Evolutionary conservation across 2,797 vertebrate genomes (phyloP).

Genomic region (Acanthis flammea): DNA sequence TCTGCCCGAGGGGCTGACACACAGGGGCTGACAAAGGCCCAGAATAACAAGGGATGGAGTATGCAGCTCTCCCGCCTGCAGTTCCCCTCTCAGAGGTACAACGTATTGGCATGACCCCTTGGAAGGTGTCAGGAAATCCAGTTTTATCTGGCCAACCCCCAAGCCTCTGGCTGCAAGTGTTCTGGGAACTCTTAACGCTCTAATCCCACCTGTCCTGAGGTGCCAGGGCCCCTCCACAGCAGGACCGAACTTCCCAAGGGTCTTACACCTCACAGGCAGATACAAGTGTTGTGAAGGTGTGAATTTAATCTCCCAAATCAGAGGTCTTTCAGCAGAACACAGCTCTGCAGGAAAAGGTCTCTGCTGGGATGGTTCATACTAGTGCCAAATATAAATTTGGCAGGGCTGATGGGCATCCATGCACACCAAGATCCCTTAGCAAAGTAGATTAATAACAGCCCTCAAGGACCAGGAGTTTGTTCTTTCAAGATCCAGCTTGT

Average conservation of each 20-base stretch:
- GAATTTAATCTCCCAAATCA: background rate
- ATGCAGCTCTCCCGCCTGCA: background rate
- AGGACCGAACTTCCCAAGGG: rapidly evolving
- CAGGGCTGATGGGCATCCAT: rapidly evolving
- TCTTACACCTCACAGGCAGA: background rate
- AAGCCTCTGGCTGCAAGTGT: background rate
- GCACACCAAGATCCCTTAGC: rapidly evolving
- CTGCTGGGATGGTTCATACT: background rate
- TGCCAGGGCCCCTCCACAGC: background rate
- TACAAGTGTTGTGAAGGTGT: background rate
- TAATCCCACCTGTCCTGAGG: background rate
- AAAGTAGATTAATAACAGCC: background rate
- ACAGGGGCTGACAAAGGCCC: background rate
- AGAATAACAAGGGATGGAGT: background rate
- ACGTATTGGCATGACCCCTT: background rate
- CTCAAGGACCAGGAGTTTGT: background rate
- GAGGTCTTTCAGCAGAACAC: background rate
- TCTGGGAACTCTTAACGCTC: background rate
- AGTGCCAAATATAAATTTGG: background rate
- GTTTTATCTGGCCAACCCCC: background rate
- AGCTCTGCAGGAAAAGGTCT: background rate
- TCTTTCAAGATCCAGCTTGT: background rate
- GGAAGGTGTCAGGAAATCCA: background rate
- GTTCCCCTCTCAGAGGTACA: background rate
- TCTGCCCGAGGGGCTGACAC: background rate